Evolutionary conservation across 2,113 vertebrate species (phyloP).

Genomic region (Cervus canadensis): DNA sequence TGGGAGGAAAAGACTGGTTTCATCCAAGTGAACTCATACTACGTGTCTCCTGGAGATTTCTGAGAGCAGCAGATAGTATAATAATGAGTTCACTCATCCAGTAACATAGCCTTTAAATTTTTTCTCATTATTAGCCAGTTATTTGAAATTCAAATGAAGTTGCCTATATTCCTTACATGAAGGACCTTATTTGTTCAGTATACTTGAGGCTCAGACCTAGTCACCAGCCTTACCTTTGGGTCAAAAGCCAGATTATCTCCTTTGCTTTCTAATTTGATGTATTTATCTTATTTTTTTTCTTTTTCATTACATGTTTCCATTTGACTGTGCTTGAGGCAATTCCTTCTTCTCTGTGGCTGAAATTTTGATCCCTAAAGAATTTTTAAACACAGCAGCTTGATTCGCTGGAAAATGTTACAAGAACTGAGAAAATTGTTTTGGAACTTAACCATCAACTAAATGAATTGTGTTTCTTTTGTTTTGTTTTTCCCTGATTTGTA

Average conservation of each 20-base stretch:
- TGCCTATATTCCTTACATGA: background rate
- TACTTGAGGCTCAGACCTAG: background rate
- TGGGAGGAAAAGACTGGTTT: background rate
- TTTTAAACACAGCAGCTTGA: constrained; percentile 17
- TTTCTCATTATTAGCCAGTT: background rate
- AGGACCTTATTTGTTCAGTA: background rate
- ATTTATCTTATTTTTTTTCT: background rate
- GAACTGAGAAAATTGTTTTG: constrained; percentile 43
- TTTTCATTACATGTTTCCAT: background rate
- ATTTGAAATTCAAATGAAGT: constrained; percentile 14
- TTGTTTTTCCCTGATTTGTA: background rate
- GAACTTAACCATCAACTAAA: background rate
- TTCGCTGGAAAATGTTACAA: constrained; percentile 33
- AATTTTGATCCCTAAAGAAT: constrained; percentile 35
- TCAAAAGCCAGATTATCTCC: background rate
- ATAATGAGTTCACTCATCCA: background rate
- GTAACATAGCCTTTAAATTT: background rate
- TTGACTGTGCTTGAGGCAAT: background rate
- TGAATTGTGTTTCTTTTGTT: background rate
- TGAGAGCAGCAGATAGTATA: background rate
- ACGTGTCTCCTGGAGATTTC: background rate
- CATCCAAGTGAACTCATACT: background rate
- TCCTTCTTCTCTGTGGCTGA: constrained; percentile 4
- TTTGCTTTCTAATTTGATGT: background rate
- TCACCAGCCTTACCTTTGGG: background rate